Evolutionary conservation across 1,140 invertebrate species (phyloP), one percentile per base, ranked within the genome.

Genomic region (Euschistus heros): DNA sequence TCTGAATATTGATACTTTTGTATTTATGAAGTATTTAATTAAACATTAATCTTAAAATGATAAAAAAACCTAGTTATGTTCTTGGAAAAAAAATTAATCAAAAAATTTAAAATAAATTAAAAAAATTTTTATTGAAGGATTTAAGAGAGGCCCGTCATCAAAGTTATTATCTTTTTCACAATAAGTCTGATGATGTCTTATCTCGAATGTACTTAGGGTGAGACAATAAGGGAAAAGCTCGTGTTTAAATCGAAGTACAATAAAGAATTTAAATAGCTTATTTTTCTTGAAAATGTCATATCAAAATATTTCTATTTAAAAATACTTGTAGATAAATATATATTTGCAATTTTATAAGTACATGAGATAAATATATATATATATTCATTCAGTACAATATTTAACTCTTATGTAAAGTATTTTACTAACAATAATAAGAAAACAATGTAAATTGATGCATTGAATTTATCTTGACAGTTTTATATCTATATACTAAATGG

Each of bases 271-370:
- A 57, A 57, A 57, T 57, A 57, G 24, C 24, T 57, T 57, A 57
- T 57, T 57, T 57, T 57, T 57, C 54, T 5, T 26, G 24, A 57
- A 17, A 57, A 57, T 57, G 24, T 57, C 54, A 57, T 50, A 50
- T 26, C 24, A 24, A 27, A 26, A 57, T 24, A 57, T 57, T 22
- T 57, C 54, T 57, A 24, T 24, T 15, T 57, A 24, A 57, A 24
- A 22, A 20, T 20, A 50, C 2, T 17, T 24, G 24, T 57, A 57
- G 18, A 57, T 57, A 57, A 24, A 57, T 57, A 57, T 50, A 57
- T 57, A 57, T 57, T 57, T 57, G 24, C 54, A 57, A 57, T 57
- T 57, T 57, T 57, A 57, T 57, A 57, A 57, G 24, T 24, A 22
- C 18, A 57, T 37, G 33, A 37, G 33, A 37, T 17, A 24, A 50